Percentiles rank a stretch among this genome's conserved stretches.
These are phyloP conservation scores for Stegodyphus mimosarum DNA, from an alignment of 1,140 invertebrate genomes.

Conservation along the genomic window DNA sequence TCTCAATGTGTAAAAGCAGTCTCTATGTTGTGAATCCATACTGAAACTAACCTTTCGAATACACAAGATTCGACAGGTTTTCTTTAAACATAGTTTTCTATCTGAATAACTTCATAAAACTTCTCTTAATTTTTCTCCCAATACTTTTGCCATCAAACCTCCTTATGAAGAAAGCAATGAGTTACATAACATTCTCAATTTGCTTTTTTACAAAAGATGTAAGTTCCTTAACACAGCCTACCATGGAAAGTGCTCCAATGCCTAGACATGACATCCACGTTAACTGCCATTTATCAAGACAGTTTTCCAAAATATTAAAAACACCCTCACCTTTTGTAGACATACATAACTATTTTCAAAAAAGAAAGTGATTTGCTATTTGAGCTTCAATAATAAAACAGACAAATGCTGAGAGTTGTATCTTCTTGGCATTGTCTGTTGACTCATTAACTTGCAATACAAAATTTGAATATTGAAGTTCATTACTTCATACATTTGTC, in stretches of 20 bases:
- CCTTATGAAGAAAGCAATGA: slow-evolving; percentile 15
- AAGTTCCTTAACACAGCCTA: not conserved
- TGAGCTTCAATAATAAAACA: not conserved
- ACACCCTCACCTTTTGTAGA: slow-evolving; percentile 5
- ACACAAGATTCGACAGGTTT: not conserved
- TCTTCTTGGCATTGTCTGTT: not conserved
- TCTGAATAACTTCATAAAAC: slow-evolving; percentile 1
- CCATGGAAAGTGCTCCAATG: not conserved
- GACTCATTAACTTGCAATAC: slow-evolving; percentile 18
- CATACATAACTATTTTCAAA: not conserved
- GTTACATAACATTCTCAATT: not conserved
- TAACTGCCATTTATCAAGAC: slow-evolving; percentile 10
- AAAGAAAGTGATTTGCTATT: slow-evolving; percentile 9
- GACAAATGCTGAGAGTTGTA: not conserved
- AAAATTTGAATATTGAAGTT: not conserved
- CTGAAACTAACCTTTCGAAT: not conserved
- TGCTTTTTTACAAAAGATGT: not conserved
- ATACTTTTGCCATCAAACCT: not conserved
- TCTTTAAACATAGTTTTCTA: not conserved
- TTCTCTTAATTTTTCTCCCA: slow-evolving; percentile 7
- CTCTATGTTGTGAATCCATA: not conserved
- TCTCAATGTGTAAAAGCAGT: too few relatives aligned
- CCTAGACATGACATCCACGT: slow-evolving; percentile 6
- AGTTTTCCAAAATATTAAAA: slow-evolving; percentile 4
- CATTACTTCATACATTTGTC: not conserved